These are phyloP conservation scores for Prosapia bicincta DNA, from an alignment of 2,888 invertebrate species.

Conservation along the genomic window DNA sequence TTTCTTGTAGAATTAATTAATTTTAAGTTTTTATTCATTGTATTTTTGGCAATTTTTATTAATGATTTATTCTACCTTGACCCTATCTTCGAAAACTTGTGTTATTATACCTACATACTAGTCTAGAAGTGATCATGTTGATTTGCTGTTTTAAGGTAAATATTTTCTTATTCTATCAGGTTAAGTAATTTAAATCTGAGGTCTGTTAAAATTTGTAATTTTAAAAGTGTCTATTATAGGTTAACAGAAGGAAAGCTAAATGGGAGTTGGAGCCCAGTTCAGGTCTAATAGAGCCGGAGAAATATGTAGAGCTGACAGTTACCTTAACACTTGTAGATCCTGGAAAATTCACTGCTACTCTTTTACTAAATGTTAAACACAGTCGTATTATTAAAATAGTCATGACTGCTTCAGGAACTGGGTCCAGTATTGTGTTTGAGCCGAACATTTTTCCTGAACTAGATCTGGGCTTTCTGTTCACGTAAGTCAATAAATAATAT, in stretches of 20 bases:
- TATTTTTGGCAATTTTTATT: too few relatives aligned
- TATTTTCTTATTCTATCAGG: too few relatives aligned
- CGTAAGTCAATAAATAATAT: not conserved
- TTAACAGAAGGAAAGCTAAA: conserved; percentile 5
- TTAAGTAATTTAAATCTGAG: too few relatives aligned
- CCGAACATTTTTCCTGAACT: conserved; percentile 19
- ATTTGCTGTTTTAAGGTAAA: too few relatives aligned
- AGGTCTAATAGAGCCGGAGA: not conserved
- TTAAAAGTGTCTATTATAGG: too few relatives aligned
- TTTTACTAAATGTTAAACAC: conserved; percentile 5
- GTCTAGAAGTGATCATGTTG: too few relatives aligned
- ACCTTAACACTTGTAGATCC: conserved; percentile 15
- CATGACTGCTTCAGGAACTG: conserved; percentile 9
- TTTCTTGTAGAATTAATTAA: too few relatives aligned
- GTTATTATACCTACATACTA: too few relatives aligned
- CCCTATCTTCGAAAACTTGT: too few relatives aligned
- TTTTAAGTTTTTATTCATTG: too few relatives aligned
- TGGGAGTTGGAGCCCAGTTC: conserved; percentile 6
- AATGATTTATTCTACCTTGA: too few relatives aligned
- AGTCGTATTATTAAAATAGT: conserved; percentile 9
- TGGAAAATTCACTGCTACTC: not conserved
- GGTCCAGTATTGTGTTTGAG: conserved; percentile 8
- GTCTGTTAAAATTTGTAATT: too few relatives aligned
- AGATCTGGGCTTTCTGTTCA: conserved; percentile 17
- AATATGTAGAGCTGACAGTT: not conserved